These are phyloP conservation scores for Drosophila littoralis DNA, from an alignment of 1,140 invertebrate species.

Conservation along the genomic window DNA sequence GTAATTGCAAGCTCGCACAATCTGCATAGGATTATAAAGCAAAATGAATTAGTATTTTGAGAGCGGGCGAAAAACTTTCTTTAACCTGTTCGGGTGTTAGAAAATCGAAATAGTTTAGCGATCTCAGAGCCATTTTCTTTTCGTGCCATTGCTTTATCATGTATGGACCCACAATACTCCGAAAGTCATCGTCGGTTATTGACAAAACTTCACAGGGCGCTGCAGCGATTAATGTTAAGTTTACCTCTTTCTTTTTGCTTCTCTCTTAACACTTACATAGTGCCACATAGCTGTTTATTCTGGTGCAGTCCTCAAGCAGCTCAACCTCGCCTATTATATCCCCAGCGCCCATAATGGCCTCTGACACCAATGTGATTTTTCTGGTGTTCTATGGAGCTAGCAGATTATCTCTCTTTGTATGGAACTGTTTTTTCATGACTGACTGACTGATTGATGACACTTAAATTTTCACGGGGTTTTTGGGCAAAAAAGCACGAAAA, in stretches of 20 bases:
- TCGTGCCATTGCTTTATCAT: constrained; percentile 68
- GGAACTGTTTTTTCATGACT: too few species aligned
- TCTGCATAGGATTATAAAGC: constrained; percentile 29
- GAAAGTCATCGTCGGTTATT: constrained; percentile 59
- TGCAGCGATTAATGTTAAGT: not conserved
- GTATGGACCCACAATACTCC: constrained; percentile 37
- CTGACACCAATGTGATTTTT: constrained; percentile 15
- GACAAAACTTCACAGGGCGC: constrained; percentile 63
- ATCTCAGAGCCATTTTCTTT: constrained; percentile 57
- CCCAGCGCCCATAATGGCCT: constrained; percentile 60
- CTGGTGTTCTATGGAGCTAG: constrained; percentile 11
- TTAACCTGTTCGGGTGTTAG: constrained; percentile 63
- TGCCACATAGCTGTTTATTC: constrained; percentile 48
- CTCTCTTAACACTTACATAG: constrained; percentile 23
- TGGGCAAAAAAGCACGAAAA: too few species aligned
- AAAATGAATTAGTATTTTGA: too few species aligned
- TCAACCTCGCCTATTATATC: constrained; percentile 68
- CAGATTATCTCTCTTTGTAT: too few species aligned
- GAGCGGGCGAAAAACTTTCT: not conserved
- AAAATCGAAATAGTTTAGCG: constrained; percentile 69
- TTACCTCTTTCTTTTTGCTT: too few species aligned
- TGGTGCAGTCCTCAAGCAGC: constrained; percentile 40
- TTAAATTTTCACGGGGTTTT: too few species aligned
- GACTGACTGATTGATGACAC: too few species aligned
- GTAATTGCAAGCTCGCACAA: constrained; percentile 62